A percentile compares a stretch with the other conserved stretches of the same genome.
These are phyloP conservation scores for Ophion obscuratus DNA, from an alignment of 2,888 invertebrate genomes.

Conservation along the genomic window DNA sequence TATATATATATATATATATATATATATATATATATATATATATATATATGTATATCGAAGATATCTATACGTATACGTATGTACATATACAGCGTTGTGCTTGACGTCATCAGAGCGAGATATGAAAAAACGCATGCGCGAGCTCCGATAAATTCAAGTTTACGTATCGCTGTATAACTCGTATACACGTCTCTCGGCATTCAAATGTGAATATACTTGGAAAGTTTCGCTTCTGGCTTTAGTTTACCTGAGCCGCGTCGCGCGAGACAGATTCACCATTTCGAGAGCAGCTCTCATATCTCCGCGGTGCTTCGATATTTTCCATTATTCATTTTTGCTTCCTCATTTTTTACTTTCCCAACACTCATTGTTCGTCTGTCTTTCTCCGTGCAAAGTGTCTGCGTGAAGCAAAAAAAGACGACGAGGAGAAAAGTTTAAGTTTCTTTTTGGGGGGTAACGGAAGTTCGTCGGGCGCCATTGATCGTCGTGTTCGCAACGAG, in stretches of 20 bases:
- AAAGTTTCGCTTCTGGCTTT: slow-evolving; percentile 57
- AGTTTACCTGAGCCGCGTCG: slow-evolving; percentile 63
- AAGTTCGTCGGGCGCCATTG: neutral
- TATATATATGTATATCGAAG: too few species aligned
- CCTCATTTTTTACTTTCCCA: neutral
- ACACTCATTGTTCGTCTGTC: neutral
- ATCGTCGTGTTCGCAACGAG: neutral
- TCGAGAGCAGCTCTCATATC: slow-evolving; percentile 13
- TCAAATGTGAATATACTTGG: slow-evolving; percentile 58
- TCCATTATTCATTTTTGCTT: neutral
- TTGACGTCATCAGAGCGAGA: slow-evolving; percentile 31
- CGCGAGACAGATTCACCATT: slow-evolving; percentile 48
- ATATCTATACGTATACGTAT: neutral
- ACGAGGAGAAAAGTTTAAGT: neutral
- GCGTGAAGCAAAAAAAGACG: neutral
- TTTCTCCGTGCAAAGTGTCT: neutral
- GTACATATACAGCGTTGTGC: neutral
- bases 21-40: too few species aligned
- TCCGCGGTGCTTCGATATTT: neutral
- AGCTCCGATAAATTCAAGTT: slow-evolving; percentile 41
- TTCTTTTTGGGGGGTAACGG: too few species aligned
- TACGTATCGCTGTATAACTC: slow-evolving; percentile 17
- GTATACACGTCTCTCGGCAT: slow-evolving; percentile 26
- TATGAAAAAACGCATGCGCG: slow-evolving; percentile 64
- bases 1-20: neutral